These are phyloP conservation scores for Cheirogaleus medius DNA, from an alignment of 2,113 vertebrate genomes.

Conservation along the genomic window DNA sequence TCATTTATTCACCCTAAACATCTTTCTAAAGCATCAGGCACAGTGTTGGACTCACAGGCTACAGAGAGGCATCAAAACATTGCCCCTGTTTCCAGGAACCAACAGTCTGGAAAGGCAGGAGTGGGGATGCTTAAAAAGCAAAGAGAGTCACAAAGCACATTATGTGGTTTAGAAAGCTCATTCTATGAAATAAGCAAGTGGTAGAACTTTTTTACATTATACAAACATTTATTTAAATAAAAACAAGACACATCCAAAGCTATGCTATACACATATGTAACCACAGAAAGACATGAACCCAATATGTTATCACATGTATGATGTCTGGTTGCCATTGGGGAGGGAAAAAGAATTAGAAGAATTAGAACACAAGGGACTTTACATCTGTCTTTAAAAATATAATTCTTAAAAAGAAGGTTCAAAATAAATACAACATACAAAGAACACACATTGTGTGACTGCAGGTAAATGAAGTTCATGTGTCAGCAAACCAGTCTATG, in stretches of 20 bases:
- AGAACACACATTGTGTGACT: not conserved
- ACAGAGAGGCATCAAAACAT: not conserved
- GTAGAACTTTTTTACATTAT: not conserved
- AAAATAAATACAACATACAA: not conserved
- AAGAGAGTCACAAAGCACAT: not conserved
- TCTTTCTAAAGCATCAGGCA: not conserved
- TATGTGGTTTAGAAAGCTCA: not conserved
- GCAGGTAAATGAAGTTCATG: not conserved
- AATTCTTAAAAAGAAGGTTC: constrained; percentile 19
- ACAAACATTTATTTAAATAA: not conserved
- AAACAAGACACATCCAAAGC: constrained; percentile 22
- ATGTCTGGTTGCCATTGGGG: not conserved
- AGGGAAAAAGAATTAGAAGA: not conserved
- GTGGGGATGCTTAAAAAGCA: not conserved
- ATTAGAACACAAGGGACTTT: not conserved
- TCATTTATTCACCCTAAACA: not conserved
- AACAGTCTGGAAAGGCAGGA: not conserved
- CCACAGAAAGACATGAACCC: not conserved
- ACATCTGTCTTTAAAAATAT: constrained; percentile 12
- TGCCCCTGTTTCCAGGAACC: not conserved
- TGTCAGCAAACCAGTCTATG: not conserved
- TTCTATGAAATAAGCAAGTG: not conserved
- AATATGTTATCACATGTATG: not conserved
- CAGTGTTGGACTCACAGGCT: not conserved
- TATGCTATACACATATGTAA: not conserved